Percentiles rank a stretch among this genome's conserved stretches.
Evolutionary conservation across 2,888 invertebrate species (phyloP).

Genomic region (Nezara viridula): DNA sequence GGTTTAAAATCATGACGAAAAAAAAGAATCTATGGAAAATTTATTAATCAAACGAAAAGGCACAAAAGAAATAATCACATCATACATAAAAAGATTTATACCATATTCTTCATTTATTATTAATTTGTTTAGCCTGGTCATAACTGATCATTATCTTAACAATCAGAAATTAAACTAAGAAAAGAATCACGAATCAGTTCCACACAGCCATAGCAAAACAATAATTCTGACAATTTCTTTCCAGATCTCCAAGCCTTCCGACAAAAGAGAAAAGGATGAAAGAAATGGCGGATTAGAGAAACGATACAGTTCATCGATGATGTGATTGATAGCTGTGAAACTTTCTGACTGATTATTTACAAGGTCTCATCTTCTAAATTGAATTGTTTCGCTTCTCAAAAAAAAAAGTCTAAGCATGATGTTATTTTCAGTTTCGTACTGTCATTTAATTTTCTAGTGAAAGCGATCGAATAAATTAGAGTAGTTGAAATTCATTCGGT

Average conservation of each 20-base stretch:
- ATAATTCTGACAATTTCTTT: background rate
- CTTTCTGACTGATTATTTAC: constrained; percentile 16
- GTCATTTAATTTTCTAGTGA: background rate
- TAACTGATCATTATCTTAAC: no score
- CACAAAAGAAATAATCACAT: no score
- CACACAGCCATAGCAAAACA: no score
- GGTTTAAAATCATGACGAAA: no score
- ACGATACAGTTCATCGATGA: background rate
- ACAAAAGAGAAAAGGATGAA: background rate
- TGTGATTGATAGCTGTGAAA: constrained; percentile 27
- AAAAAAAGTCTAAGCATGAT: background rate
- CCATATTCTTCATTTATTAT: no score
- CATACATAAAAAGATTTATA: no score
- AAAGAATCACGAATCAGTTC: no score
- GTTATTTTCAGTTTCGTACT: background rate
- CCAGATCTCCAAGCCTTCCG: background rate
- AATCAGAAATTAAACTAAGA: no score
- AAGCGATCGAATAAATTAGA: background rate
- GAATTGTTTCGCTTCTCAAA: background rate
- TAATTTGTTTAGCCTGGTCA: no score
- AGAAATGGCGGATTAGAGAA: background rate
- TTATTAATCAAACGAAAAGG: no score
- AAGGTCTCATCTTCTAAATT: background rate
- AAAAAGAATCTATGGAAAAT: no score
- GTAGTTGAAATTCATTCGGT: background rate